Evolutionary conservation across 1,140 invertebrate genomes (phyloP).

Genomic region (Rhyzopertha dominica): DNA sequence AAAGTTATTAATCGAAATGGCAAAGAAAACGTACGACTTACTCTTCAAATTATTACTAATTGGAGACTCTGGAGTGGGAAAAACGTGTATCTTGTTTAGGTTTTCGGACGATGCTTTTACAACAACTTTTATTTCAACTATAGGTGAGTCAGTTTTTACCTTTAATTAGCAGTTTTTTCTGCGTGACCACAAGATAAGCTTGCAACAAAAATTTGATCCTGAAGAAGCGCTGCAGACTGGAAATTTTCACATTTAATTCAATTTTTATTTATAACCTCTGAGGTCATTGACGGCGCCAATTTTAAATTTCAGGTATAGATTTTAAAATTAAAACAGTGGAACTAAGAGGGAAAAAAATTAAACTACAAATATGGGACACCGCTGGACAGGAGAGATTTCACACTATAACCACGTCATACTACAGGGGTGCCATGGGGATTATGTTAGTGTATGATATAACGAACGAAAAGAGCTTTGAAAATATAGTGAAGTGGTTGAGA

Average conservation of each 20-base stretch:
- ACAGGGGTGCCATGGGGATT: conserved; percentile 96
- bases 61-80: conserved; percentile 97
- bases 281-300: conserved; percentile 27
- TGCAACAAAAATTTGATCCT: no score
- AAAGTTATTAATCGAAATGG: no score
- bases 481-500: conserved; percentile 96
- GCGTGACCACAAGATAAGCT: no score
- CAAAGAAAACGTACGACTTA: conserved; percentile 96
- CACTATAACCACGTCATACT: conserved; percentile 97
- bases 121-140: conserved; percentile 96
- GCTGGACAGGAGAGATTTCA: conserved; percentile 94
- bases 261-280: conserved; percentile 20
- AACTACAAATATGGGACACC: conserved; percentile 98
- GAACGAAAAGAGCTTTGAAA: conserved; percentile 97
- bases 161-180: no score
- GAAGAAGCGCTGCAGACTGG: no score
- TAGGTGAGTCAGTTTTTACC: conserved; percentile 66
- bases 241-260: no score
- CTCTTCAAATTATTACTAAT: conserved; percentile 97
- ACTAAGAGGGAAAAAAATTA: conserved; percentile 95
- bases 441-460: conserved; percentile 99
- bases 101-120: conserved; percentile 99
- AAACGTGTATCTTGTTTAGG: conserved; percentile 96
- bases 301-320: conserved; percentile 78
- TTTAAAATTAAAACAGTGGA: conserved; percentile 99